Evolutionary conservation across 2,888 invertebrate genomes (phyloP), one percentile per base, ranked within the genome.

Genomic region (Pseudoips prasinana): DNA sequence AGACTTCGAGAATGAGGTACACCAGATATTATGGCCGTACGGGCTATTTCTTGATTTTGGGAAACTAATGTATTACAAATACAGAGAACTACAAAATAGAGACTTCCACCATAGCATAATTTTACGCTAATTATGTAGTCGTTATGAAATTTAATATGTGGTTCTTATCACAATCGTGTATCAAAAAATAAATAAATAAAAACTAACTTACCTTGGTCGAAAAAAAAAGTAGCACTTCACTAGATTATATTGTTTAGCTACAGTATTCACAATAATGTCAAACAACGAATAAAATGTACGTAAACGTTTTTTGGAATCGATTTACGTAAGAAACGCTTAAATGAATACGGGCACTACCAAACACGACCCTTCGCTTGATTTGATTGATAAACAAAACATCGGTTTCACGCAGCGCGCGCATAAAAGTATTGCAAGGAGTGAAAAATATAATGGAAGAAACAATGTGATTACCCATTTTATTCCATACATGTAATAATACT

Each of bases 331-430:
- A 49, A 55, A 54, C 62, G 55, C 57, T 59, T 50, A 49, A 50
- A 25, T 48, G 50, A 44, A 50, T 36, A 58, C 46, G 61, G 45
- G 62, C 74, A 74, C 72, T 38, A 62, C 65, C 64, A 59, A 43
- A 58, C 64, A 61, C 64, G 54, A 58, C 63, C 52, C 69, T 69
- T 55, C 52, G 56, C 67, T 64, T 55, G 59, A 71, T 70, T 79
- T 81, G 80, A 84, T 83, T 85, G 86, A 82, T 86, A 87, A 87
- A 86, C 87, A 87, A 84, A n/a, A 81, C 73, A 76, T 77, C 74
- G 73, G 68, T 66, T 70, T 66, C 61, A 53, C 50, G 73, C 77
- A 78, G 82, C 86, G 87, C 87, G 87, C 87, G 87, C 87, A 86
- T 54, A 73, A 46, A 9, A 9, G 60, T 67, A 64, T 66, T 81